Evolutionary conservation across 1,140 invertebrate genomes (phyloP), one percentile per base, ranked within the genome.

Genomic region (Plutomurus gul): DNA sequence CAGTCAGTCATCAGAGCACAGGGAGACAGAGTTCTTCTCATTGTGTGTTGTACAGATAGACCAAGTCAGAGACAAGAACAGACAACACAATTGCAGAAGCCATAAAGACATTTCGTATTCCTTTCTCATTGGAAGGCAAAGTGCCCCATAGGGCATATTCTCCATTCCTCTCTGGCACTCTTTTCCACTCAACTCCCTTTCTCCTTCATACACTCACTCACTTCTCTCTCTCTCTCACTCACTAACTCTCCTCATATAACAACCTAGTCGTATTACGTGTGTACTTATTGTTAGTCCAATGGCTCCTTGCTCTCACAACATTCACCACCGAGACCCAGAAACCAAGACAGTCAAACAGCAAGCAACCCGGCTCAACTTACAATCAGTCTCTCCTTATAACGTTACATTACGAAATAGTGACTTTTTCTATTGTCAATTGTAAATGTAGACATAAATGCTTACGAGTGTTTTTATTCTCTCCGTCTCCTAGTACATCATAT

Each of bases 31-130:
- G n/a, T 43, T 43, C 11, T 13, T n/a, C 39, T 13, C 20, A n/a
- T 6, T 51, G 8, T 20, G 11, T 20, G n/a, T 8, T 60, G 22
- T 25, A 6, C 1, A 56, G 20, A 16, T 47, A 16, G 16, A 47
- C 8, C 43, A 47, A 18, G 6, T 16, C 20, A 49, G 47, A 51
- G 47, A 51, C 8, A 51, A 47, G 43, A 47, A 47, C 18, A 51
- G 18, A 0, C 10, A 65, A 10, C 36, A 33, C 56, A 65, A 65
- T 65, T 65, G 56, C 27, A 36, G 20, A 43, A 51, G 47, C 46
- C 36, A 49, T 75, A 75, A 76, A 76, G 75, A 65, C 75, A 65
- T 76, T 76, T 76, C 37, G 75, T 76, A 76, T 76, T 76, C 75
- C 75, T 76, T 76, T 40, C 47, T 60, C 75, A 76, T 76, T 76